A percentile compares a stretch with the other conserved stretches of the same genome.
Conservation (phyloP, 2,113 vertebrate genomes). For the Sorex araneus region DNA sequence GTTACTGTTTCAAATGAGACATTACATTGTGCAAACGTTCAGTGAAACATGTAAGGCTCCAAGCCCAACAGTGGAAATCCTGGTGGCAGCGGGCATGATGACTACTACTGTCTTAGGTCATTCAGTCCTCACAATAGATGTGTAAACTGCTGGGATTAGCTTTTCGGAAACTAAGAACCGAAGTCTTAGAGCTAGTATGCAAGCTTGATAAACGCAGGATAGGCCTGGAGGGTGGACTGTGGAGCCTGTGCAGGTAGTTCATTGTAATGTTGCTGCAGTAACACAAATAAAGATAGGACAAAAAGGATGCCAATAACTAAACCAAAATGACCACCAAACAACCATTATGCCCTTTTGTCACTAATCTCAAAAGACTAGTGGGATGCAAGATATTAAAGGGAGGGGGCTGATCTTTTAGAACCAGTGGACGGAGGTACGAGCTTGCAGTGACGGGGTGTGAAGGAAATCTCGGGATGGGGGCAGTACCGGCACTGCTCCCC, state of each 20-base stretch:
- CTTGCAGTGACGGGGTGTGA: no score
- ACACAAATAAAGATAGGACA: neutral
- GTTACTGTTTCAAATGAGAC: neutral
- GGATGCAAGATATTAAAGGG: no score
- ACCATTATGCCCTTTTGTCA: neutral
- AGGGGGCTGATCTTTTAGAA: no score
- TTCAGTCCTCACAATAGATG: neutral
- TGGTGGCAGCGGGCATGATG: neutral
- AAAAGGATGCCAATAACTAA: no score
- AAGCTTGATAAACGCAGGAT: accelerated
- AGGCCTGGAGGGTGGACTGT: neutral
- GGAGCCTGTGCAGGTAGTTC: neutral
- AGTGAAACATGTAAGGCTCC: neutral
- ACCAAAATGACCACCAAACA: neutral
- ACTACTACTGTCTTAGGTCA: neutral
- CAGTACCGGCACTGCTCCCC: no score
- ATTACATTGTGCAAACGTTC: no score
- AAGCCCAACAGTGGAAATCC: neutral
- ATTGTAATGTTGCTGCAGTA: neutral
- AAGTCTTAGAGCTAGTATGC: neutral
- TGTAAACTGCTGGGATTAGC: neutral
- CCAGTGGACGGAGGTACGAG: no score
- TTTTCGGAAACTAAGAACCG: constrained; percentile 2
- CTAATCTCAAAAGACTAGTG: neutral
- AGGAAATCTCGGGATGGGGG: no score